Evolutionary conservation across 2,888 invertebrate genomes (phyloP).

Genomic region (Pyrocoelia pectoralis): DNA sequence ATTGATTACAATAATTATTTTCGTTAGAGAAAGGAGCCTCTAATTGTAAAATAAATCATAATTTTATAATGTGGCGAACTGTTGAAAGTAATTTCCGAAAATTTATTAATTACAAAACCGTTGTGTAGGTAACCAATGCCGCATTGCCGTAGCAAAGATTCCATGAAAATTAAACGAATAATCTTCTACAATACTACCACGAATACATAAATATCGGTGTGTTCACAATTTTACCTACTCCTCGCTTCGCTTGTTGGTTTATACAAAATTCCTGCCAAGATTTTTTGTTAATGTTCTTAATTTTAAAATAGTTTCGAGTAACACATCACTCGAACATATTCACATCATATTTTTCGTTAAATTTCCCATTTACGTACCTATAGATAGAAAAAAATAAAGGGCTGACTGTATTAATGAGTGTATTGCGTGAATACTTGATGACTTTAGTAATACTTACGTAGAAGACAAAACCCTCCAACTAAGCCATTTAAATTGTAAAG

Average conservation of each 20-base stretch:
- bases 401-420: not conserved
- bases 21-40: not conserved
- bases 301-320: no score
- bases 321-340: no score
- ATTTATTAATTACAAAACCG: conserved; percentile 26
- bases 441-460: not conserved
- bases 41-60: not conserved
- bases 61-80: not conserved
- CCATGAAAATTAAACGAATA: conserved; percentile 15
- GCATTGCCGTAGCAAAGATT: conserved; percentile 21
- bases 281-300: no score
- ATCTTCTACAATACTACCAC: conserved; percentile 12
- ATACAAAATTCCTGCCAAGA: no score
- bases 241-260: no score
- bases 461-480: not conserved
- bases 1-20: not conserved
- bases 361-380: no score
- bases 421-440: conserved; percentile 1
- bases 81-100: conserved; percentile 4
- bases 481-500: not conserved
- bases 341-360: no score
- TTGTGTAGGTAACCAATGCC: conserved; percentile 19
- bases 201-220: conserved; percentile 15
- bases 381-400: not conserved
- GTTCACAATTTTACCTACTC: not conserved